Conservation (phyloP, 1,140 invertebrate species). For the Drosophila setifemur region DNA sequence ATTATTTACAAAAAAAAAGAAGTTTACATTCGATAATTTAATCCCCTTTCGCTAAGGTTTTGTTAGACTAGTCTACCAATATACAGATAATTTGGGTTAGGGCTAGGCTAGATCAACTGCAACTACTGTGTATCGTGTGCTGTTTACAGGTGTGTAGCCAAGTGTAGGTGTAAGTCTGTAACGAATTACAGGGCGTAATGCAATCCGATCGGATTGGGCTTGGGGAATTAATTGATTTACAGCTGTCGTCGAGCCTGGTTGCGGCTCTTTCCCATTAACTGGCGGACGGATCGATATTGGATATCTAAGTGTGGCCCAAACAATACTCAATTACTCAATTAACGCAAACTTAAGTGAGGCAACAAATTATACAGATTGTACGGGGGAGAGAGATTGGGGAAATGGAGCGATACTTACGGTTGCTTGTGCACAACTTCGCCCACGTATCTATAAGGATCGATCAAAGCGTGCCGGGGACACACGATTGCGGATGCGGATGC, state of each 20-base stretch:
- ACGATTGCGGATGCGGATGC: slow-evolving; percentile 28
- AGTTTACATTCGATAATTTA: too few relatives aligned
- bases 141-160: slow-evolving; percentile 1
- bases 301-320: too few relatives aligned
- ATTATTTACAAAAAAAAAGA: too few relatives aligned
- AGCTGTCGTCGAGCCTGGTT: neutral
- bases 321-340: neutral
- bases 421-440: slow-evolving; percentile 89
- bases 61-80: slow-evolving; percentile 6
- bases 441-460: slow-evolving; percentile 82
- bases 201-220: too few relatives aligned
- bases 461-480: slow-evolving; percentile 36
- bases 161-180: neutral
- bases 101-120: neutral
- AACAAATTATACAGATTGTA: neutral
- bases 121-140: slow-evolving; percentile 1
- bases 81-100: too few relatives aligned
- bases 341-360: slow-evolving; percentile 12
- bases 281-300: neutral
- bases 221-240: too few relatives aligned
- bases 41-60: too few relatives aligned
- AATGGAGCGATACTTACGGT: slow-evolving; percentile 85
- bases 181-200: neutral
- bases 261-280: neutral
- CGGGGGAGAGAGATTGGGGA: neutral